Evolutionary conservation across 2,888 invertebrate species (phyloP).

Genomic region (Chymomyza caudatula): DNA sequence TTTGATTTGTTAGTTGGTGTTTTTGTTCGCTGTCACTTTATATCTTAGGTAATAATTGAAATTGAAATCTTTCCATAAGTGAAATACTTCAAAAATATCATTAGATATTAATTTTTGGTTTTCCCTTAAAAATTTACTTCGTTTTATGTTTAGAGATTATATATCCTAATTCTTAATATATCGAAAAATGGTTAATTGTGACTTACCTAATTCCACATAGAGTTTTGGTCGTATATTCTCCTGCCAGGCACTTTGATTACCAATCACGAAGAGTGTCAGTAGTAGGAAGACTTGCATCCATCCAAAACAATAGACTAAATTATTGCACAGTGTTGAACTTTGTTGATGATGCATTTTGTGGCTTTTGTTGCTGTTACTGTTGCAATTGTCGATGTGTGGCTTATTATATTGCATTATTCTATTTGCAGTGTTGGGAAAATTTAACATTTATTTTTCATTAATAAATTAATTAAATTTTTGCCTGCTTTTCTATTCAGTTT

Average conservation of each 20-base stretch:
- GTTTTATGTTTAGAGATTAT: no score
- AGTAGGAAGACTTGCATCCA: constrained; percentile 76
- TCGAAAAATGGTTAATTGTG: not conserved
- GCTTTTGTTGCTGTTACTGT: constrained; percentile 24
- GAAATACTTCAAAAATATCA: no score
- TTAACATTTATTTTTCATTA: constrained; percentile 57
- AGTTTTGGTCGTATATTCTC: constrained; percentile 95
- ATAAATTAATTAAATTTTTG: constrained; percentile 44
- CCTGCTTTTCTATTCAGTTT: constrained; percentile 10
- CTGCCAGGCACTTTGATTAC: constrained; percentile 86
- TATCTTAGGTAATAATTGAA: constrained; percentile 46
- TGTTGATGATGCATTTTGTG: constrained; percentile 28
- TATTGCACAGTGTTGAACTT: constrained; percentile 42
- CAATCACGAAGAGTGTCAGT: constrained; percentile 77
- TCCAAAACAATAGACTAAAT: constrained; percentile 41
- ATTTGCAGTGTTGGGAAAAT: constrained; percentile 48
- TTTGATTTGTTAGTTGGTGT: constrained; percentile 30
- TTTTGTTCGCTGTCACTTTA: not conserved
- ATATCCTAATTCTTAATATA: no score
- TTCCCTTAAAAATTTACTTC: no score
- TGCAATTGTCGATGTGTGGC: constrained; percentile 32
- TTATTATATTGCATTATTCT: constrained; percentile 33
- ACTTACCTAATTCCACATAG: constrained; percentile 94
- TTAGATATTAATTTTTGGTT: no score
- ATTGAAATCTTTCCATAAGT: constrained; percentile 51